Base-by-base conservation (phyloP, 2,113 vertebrate genomes). In the Hucho hucho region DNA sequence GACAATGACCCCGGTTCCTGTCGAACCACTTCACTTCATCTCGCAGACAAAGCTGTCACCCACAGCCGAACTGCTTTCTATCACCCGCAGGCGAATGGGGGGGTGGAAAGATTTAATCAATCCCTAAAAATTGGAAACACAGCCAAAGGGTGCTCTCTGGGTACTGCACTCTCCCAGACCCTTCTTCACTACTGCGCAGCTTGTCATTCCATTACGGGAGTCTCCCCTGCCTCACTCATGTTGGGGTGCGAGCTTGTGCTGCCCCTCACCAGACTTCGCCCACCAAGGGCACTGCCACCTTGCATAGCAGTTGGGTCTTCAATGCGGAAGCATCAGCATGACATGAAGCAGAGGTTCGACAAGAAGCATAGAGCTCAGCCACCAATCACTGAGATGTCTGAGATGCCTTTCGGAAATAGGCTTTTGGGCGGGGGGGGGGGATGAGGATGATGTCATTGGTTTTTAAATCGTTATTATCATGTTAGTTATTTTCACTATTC, bases 381-480 rank as follows among this genome's bases (percentile, higher is more conserved):
- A 5, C 58, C 58, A 59, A 22, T 13, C 7, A n/a, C 20, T 20
- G n/a, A 18, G 1, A 12, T 59, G 5, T 22, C 58, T 59, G 58
- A 22, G n/a, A n/a, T n/a, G n/a, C 5, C 29, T 32, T 32, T 32
- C 29, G 6, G 6, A 32, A 9, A 43, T 43, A 11, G 9, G 1
- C 32, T 37, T 37, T 37, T 32, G 32, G 32, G 32, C 6, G 0
- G 7, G 37, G 37, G 1, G 37, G 37, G 37, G 32, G 7, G 7
- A 26, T 14, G 64, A 66, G 46, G 12, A 79, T 89, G 88, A 82
- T 89, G 82, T 87, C 83, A 84, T 75, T 70, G 49, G 58, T 20
- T 25, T 67, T 69, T 76, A 2, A 76, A 79, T 69, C 3, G 37
- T 16, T 37, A 14, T 32, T 32, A 13, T 26, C 18, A 4, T 1